Conservation (phyloP, 2,113 vertebrate species). For the Scomber colias region DNA sequence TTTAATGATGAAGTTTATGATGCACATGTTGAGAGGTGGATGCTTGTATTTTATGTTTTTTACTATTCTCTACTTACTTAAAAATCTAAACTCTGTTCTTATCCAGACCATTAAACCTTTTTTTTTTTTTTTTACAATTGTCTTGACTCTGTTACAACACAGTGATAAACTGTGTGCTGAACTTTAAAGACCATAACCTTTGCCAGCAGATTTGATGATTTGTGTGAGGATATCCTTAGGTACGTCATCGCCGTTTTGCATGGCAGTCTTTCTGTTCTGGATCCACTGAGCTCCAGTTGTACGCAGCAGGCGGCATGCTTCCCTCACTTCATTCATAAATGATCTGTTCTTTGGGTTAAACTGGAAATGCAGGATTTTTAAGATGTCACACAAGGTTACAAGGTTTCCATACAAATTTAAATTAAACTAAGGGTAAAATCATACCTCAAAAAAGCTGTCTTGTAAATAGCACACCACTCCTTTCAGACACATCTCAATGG, state of each 20-base stretch:
- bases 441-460: constrained; percentile 79
- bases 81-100: background rate
- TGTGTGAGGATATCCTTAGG: constrained; percentile 91
- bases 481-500: constrained; percentile 85
- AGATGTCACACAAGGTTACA: background rate
- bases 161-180: background rate
- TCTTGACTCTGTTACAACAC: background rate
- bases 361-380: constrained; percentile 54
- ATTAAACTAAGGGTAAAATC: constrained; percentile 5
- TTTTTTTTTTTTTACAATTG: background rate
- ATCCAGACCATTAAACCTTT: too few species aligned
- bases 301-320: constrained; percentile 86
- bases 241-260: constrained; percentile 84
- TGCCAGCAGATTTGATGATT: constrained; percentile 88
- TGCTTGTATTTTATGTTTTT: too few species aligned
- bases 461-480: constrained; percentile 79
- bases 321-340: constrained; percentile 83
- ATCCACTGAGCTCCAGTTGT: constrained; percentile 88
- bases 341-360: constrained; percentile 84
- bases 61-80: too few species aligned
- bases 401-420: constrained; percentile 32
- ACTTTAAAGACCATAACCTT: constrained; percentile 34
- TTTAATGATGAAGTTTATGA: background rate
- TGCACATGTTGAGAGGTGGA: background rate
- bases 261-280: constrained; percentile 82